phyloP scores from a whole-genome alignment of 2,797 vertebrate genomes.

The Schizopygopsis pylzovi region DNA sequence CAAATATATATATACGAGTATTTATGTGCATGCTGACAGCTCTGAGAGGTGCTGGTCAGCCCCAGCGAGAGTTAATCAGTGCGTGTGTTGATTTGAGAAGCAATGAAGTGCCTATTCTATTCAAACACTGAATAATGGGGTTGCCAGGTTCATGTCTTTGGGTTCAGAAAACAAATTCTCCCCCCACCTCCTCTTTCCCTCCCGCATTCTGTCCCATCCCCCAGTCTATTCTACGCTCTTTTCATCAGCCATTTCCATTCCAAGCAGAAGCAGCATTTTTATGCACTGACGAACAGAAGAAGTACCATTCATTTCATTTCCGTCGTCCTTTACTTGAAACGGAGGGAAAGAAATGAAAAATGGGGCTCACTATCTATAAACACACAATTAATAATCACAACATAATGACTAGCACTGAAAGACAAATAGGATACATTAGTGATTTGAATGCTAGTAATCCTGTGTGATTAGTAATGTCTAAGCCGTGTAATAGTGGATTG shows the following conservation, averaged over 20 bases:
- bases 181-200: constrained; percentile 48
- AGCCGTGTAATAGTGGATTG: constrained; percentile 30
- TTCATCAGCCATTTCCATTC: constrained; percentile 83
- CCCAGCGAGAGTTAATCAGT: constrained; percentile 45
- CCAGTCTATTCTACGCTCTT: constrained; percentile 59
- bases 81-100: constrained; percentile 80
- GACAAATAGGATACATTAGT: constrained; percentile 46
- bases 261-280: constrained; percentile 81
- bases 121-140: constrained; percentile 85
- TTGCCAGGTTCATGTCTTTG: constrained; percentile 76
- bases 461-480: constrained; percentile 49
- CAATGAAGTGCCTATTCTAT: constrained; percentile 83
- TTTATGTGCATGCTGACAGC: not conserved
- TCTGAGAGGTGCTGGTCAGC: not conserved
- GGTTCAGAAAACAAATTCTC: constrained; percentile 61
- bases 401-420: constrained; percentile 38
- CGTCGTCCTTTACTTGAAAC: constrained; percentile 44
- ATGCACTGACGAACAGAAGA: constrained; percentile 73
- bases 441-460: constrained; percentile 55
- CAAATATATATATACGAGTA: not conserved
- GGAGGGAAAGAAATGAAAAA: constrained; percentile 35
- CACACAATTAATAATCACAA: constrained; percentile 48
- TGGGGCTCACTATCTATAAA: constrained; percentile 35
- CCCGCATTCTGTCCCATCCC: constrained; percentile 69
- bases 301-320: constrained; percentile 66